These are phyloP conservation scores for Pandemis heparana DNA, from an alignment of 2,888 invertebrate genomes.

Conservation along the genomic window DNA sequence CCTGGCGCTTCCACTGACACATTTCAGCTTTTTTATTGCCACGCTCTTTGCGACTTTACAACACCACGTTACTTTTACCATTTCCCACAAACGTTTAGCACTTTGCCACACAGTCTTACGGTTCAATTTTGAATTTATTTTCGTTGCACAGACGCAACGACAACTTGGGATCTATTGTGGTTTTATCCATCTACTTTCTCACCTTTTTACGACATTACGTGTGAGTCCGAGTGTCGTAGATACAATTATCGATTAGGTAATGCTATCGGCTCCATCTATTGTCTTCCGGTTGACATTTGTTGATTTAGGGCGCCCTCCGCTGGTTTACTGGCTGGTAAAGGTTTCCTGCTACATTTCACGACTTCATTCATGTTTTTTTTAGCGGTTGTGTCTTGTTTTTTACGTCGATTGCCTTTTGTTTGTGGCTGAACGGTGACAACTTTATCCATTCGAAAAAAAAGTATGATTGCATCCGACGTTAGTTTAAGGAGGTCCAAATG, in stretches of 20 bases:
- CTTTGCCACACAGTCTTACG: slow-evolving; percentile 41
- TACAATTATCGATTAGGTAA: slow-evolving; percentile 86
- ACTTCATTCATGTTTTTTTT: slow-evolving; percentile 30
- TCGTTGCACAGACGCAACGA: background rate
- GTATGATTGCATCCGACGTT: too few relatives aligned
- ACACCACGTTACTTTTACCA: slow-evolving; percentile 49
- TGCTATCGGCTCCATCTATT: slow-evolving; percentile 81
- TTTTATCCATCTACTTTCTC: slow-evolving; percentile 84
- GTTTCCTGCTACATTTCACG: slow-evolving; percentile 61
- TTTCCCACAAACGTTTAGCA: slow-evolving; percentile 2
- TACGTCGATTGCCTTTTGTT: background rate
- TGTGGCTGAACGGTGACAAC: background rate
- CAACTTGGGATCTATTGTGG: slow-evolving; percentile 60
- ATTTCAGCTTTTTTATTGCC: slow-evolving; percentile 85
- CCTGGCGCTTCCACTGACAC: slow-evolving; percentile 80
- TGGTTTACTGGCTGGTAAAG: slow-evolving; percentile 66
- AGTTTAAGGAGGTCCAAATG: too few relatives aligned
- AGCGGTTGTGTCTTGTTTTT: slow-evolving; percentile 16
- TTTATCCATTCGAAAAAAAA: background rate
- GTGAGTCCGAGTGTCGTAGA: slow-evolving; percentile 83
- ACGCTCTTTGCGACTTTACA: slow-evolving; percentile 81
- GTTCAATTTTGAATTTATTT: slow-evolving; percentile 43
- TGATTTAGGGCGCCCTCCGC: slow-evolving; percentile 75
- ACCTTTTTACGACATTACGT: slow-evolving; percentile 84
- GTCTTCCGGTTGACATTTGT: slow-evolving; percentile 83